phyloP scores from a whole-genome alignment of 2,113 vertebrate species.

The Tetrax tetrax region DNA sequence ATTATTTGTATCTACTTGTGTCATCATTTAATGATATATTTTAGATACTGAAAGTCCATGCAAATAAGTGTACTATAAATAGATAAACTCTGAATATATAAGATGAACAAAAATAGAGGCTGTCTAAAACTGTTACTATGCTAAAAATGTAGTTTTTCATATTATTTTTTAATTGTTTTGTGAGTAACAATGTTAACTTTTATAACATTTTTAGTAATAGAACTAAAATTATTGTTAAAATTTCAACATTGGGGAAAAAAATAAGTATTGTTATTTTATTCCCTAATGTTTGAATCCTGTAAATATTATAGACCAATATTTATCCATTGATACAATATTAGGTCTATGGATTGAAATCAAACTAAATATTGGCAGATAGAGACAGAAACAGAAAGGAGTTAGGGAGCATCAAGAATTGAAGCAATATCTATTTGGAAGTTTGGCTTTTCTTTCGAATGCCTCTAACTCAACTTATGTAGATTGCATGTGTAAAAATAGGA shows the following conservation, averaged over 20 bases:
- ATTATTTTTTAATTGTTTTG: background rate
- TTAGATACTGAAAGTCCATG: background rate
- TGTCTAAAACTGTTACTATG: background rate
- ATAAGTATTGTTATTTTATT: background rate
- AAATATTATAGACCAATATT: background rate
- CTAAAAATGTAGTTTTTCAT: background rate
- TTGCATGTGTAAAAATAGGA: background rate
- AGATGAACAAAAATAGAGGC: background rate
- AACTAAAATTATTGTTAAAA: background rate
- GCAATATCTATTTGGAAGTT: background rate
- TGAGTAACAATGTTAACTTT: background rate
- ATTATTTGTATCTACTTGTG: background rate
- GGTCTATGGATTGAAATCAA: background rate
- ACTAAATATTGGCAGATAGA: background rate
- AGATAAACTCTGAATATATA: background rate
- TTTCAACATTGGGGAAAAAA: background rate
- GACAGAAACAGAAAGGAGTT: background rate
- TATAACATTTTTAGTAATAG: background rate
- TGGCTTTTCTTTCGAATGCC: background rate
- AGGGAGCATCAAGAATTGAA: background rate
- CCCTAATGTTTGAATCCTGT: background rate
- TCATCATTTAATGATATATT: background rate
- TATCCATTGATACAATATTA: background rate
- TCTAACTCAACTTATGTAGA: background rate
- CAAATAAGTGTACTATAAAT: background rate